These are phyloP conservation scores for Psittacula derbiana DNA, from an alignment of 2,797 vertebrate genomes.

Conservation along the genomic window DNA sequence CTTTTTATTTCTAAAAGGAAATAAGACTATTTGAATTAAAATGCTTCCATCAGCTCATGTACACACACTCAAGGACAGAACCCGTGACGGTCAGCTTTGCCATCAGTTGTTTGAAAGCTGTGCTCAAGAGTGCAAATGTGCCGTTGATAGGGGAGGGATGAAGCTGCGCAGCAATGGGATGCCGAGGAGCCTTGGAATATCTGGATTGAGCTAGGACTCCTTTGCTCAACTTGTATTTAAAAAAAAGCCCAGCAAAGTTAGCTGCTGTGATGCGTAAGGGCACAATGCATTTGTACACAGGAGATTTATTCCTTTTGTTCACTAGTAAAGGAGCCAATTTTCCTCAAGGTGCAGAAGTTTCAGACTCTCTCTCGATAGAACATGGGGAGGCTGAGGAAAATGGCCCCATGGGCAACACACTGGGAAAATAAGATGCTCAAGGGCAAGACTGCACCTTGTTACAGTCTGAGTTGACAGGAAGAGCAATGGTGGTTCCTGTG, in stretches of 20 bases:
- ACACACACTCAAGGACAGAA: neutral
- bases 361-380: neutral
- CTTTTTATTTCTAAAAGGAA: neutral
- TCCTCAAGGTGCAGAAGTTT: neutral
- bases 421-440: neutral
- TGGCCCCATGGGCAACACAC: fast-evolving
- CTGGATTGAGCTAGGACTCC: neutral
- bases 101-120: neutral
- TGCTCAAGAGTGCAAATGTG: neutral
- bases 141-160: neutral
- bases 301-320: neutral
- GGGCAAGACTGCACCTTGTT: neutral
- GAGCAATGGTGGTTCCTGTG: neutral
- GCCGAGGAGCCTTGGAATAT: neutral
- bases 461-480: neutral
- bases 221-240: neutral
- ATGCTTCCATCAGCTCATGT: neutral
- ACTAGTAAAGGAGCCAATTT: neutral
- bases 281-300: neutral
- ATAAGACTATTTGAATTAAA: conserved; percentile 23
- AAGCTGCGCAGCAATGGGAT: neutral
- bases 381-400: neutral
- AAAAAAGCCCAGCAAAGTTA: neutral
- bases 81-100: neutral
- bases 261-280: neutral